Base-by-base conservation (phyloP, 2,888 invertebrate species). In the Himalopsyche japonica region DNA sequence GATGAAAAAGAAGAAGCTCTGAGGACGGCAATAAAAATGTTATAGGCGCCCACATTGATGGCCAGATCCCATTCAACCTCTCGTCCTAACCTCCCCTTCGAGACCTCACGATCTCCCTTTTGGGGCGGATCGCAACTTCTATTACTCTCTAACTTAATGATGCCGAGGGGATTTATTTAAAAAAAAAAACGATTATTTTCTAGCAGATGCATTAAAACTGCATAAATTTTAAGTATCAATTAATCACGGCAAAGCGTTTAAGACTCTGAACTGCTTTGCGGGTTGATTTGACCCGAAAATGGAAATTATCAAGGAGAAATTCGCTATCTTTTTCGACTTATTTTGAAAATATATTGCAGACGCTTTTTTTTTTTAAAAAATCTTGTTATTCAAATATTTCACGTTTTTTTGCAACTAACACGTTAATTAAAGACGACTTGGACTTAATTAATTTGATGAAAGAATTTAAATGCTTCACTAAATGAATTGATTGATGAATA, bases 1-100 rank as follows among this genome's bases (percentile, higher is more conserved):
- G 70, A 18, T 47, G 82, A 47, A 43, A 76, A 76, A n/a, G 76
- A 37, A 37, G 34, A 48, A 83, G 79, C 47, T 30, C 49, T 32
- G 80, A 76, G 76, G 83, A 47, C 20, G 70, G 82, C 76, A 85
- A 84, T 86, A 86, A 86, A 86, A 86, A 80, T 84, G 86, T 86
- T 85, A 86, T 85, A 80, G 84, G 79, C 83, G 76, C 81, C 84
- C 47, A 57, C 79, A 80, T 84, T 84, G 78, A 84, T 79, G 49
- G 48, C 79, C n/a, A 70, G 24, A 70, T 15, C 70, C 70, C 70
- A 15, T 27, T 70, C 15, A 70, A 70, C 70, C 70, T 57, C 64
- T 64, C 64, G 24, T 8, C 64, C 64, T 24, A 12, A 27, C 70
- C 30, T 27, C 70, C 70, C 70, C 4, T 15, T 30, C 27, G 12